Evolutionary conservation across 2,888 invertebrate species (phyloP).

Genomic region (Troides aeacus): DNA sequence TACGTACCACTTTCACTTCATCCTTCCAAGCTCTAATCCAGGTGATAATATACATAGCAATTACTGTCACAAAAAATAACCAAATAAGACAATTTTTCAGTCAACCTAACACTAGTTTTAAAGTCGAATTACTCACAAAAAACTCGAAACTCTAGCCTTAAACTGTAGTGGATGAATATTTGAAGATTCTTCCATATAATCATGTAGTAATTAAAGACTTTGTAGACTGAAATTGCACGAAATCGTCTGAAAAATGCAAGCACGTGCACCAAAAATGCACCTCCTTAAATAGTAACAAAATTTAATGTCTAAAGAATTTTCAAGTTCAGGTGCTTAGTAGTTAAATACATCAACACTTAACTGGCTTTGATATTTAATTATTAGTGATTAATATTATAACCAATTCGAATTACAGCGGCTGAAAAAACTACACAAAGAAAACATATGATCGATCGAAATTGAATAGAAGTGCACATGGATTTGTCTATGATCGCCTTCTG

Average conservation of each 20-base stretch:
- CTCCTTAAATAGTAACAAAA: slow-evolving; percentile 51
- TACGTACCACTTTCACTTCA: slow-evolving; percentile 74
- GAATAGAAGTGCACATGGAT: slow-evolving; percentile 75
- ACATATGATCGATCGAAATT: slow-evolving; percentile 78
- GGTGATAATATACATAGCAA: slow-evolving; percentile 44
- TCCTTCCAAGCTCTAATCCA: slow-evolving; percentile 51
- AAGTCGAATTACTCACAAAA: slow-evolving; percentile 49
- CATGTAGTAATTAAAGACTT: slow-evolving; percentile 34
- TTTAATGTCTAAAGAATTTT: slow-evolving; percentile 37
- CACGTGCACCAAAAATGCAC: slow-evolving; percentile 75
- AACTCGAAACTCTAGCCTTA: slow-evolving; percentile 32
- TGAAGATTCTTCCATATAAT: slow-evolving; percentile 34
- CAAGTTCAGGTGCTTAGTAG: slow-evolving; percentile 30
- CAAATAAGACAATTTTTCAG: slow-evolving; percentile 47
- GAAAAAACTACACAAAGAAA: slow-evolving; percentile 80
- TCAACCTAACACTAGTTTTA: slow-evolving; percentile 50
- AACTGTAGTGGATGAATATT: slow-evolving; percentile 31
- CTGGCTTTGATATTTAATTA: slow-evolving; percentile 35
- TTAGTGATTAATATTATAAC: slow-evolving; percentile 59
- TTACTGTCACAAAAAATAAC: slow-evolving; percentile 57
- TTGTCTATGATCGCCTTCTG: slow-evolving; percentile 59
- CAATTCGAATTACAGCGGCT: slow-evolving; percentile 77
- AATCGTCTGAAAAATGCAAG: slow-evolving; percentile 73
- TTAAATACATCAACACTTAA: slow-evolving; percentile 33
- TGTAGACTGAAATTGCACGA: slow-evolving; percentile 52